Base-by-base conservation (phyloP, 2,797 vertebrate genomes). In the Ctenopoma multispine region DNA sequence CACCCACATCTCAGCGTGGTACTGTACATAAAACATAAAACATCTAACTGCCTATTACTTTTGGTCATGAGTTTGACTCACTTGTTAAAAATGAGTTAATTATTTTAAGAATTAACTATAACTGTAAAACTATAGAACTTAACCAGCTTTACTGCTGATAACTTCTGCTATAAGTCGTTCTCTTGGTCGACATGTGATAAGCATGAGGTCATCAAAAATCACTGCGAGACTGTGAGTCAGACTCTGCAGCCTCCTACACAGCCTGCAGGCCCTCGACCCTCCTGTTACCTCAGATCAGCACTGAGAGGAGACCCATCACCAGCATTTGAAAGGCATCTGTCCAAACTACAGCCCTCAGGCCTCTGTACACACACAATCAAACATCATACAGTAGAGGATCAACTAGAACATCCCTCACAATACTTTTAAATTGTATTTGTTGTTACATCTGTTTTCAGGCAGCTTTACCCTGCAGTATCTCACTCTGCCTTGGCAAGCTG, bases 281-380 rank as follows among this genome's bases (percentile, higher is more conserved):
- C 24, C 72, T 56, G 3, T 92, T 92, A 75, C 95, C 94, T 93
- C 92, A 92, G 80, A 95, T 82, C 81, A 96, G 86, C 77, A 95
- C 95, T 0, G 92, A 82, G 66, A 96, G 58, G 41, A 97, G 97
- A 68, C 95, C 95, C 84, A 95, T 97, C 75, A 95, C 92, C 57
- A 93, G 41, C 95, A 96, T 95, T 93, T 97, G 95, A 94, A 95
- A 96, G 23, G 94, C 93, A 83, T 97, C 95, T 76, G 94, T 95
- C 96, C 95, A 97, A 77, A 96, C 95, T 61, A 95, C 95, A 53
- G 95, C 95, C 87, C 95, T 96, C 83, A 96, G 77, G 77, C 96
- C 95, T 73, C 95, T 93, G 92, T 95, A 67, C n/a, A 66, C 43
- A 66, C 40, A 63, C 61, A 82, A 58, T 24, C 65, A 21, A 62